Base-by-base conservation (phyloP, 2,797 vertebrate genomes). In the Toxotes lorentzi region DNA sequence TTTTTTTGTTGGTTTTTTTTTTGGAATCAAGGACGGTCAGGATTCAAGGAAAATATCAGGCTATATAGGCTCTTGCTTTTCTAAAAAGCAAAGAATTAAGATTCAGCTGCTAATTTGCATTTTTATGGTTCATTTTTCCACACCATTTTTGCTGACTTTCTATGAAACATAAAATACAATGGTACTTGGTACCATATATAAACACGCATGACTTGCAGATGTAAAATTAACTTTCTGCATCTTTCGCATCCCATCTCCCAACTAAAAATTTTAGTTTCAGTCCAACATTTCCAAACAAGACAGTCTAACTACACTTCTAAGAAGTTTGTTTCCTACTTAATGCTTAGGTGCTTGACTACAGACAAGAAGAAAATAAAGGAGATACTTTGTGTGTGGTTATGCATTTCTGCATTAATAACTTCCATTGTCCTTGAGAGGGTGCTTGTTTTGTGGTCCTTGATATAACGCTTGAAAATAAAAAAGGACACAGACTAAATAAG, bases 401-500 rank as follows among this genome's bases (percentile, higher is more conserved):
- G 17, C 2, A 19, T 47, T 19, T 47, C 7, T 17, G 43, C 17
- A 47, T 47, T 19, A 19, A 47, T 19, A 47, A 47, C 17, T 47
- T 47, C 17, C 40, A 19, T 47, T 21, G 16, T 43, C 12, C 7
- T 43, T 43, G 7, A 41, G 27, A 17, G n/a, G 58, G 53, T 7
- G 17, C 17, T 47, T 47, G 43, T 7, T 47, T 47, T 47, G 1
- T 21, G 47, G n/a, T n/a, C 48, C 10, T n/a, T 50, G n/a, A n/a
- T 50, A n/a, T 48, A 1, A 48, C 38, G 1, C 11, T 38, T 9
- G 8, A 38, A 10, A 38, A 10, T 38, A 2, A 45, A 64, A 24
- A 54, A 56, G 50, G 43, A 45, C 58, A 79, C 48, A 40, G 11
- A 34, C 17, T 48, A 48, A 62, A 60, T 62, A 54, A 50, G 24